phyloP scores from a whole-genome alignment of 35 echinoderm and acorn worm genomes.

The Heliocidaris tuberculata region DNA sequence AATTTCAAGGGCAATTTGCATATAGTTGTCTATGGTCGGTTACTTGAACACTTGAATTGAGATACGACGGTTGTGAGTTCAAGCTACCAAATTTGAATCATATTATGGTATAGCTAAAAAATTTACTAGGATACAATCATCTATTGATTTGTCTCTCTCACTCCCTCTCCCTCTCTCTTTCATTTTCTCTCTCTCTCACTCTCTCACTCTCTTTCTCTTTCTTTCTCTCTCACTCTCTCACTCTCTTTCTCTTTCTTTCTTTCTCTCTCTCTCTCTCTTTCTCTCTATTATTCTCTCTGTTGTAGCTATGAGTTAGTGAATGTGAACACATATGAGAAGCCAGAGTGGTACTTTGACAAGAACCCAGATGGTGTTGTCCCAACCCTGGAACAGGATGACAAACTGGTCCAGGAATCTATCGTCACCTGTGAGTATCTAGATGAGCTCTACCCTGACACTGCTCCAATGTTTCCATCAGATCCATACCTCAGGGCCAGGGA shows the following conservation, averaged over 20 bases:
- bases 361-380: slow-evolving; percentile 75
- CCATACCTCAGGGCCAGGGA: slow-evolving; percentile 66
- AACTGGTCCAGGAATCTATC: slow-evolving; percentile 71
- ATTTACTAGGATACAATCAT: too few relatives aligned
- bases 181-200: too few relatives aligned
- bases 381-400: slow-evolving; percentile 62
- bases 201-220: too few relatives aligned
- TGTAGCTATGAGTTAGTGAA: slow-evolving; percentile 73
- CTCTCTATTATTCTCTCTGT: background rate
- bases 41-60: too few relatives aligned
- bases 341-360: slow-evolving; percentile 75
- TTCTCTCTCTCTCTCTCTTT: background rate
- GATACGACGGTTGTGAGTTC: too few relatives aligned
- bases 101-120: too few relatives aligned
- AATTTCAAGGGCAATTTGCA: too few relatives aligned
- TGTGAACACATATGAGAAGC: slow-evolving; percentile 68
- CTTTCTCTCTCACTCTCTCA: too few relatives aligned
- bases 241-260: background rate
- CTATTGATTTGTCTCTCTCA: too few relatives aligned
- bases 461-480: slow-evolving; percentile 59
- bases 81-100: too few relatives aligned
- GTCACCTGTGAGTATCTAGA: slow-evolving; percentile 69
- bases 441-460: slow-evolving; percentile 60
- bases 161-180: too few relatives aligned
- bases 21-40: too few relatives aligned